Base-by-base conservation (phyloP, 2,888 invertebrate species). In the Meghimatium bilineatum region DNA sequence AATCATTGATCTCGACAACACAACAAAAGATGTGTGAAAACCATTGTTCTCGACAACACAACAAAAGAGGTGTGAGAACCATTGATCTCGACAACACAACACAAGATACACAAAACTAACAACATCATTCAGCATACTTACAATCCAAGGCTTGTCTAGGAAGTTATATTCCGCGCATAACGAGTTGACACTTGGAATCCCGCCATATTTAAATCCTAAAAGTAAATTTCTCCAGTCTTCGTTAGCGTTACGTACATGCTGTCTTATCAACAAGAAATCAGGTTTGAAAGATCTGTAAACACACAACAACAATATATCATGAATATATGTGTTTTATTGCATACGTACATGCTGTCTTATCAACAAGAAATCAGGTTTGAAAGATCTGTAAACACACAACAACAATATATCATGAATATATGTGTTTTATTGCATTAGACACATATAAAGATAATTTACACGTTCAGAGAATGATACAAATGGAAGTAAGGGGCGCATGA, bases 101-200 rank as follows among this genome's bases (percentile, higher is more conserved):
- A n/a, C n/a, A n/a, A n/a, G n/a, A n/a, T n/a, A n/a, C n/a, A n/a
- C n/a, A n/a, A n/a, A n/a, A n/a, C n/a, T n/a, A n/a, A n/a, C n/a
- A n/a, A n/a, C n/a, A n/a, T n/a, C n/a, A n/a, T n/a, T n/a, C n/a
- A n/a, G 6, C n/a, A 20, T 82, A 93, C 94, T 91, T 90, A 94
- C 94, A 91, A 99, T 98, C 98, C 99, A 99, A 23, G 99, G 98
- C 93, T 98, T 98, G 94, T 99, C 99, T 95, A 98, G 97, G 94
- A 99, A 99, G 94, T 98, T 98, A 94, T 98, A 99, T 92, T 98
- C 96, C 81, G 98, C 97, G 92, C 97, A 97, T 89, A 99, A 95
- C 91, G 97, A 97, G 94, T 99, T 99, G 94, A 99, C 96, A 93
- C 97, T 96, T 49, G 98, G 98, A 74, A 99, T 96, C 60, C 97